phyloP scores from a whole-genome alignment of 2,888 invertebrate genomes.

The Mythimna albipuncta region DNA sequence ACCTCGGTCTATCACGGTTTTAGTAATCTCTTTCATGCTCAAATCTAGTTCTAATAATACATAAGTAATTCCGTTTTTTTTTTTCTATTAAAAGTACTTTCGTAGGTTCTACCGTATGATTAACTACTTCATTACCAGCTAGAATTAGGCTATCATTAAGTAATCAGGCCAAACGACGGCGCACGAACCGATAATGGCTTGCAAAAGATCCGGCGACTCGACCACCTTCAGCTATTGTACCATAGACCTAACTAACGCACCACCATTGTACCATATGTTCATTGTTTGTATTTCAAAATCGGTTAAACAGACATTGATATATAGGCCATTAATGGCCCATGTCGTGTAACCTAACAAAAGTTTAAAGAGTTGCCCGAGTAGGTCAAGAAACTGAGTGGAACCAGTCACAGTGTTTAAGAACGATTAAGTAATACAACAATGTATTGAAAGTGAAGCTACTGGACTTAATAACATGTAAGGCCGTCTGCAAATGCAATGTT shows the following conservation, averaged over 20 bases:
- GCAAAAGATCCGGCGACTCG: conserved; percentile 83
- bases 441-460: conserved; percentile 63
- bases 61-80: conserved; percentile 1
- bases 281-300: conserved; percentile 67
- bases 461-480: conserved; percentile 62
- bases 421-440: conserved; percentile 63
- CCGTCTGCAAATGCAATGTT: conserved; percentile 72
- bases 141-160: conserved; percentile 62
- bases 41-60: conserved; percentile 6
- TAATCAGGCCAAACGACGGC: conserved; percentile 71
- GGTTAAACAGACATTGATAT: conserved; percentile 31
- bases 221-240: conserved; percentile 73
- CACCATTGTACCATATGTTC: conserved; percentile 61
- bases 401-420: conserved; percentile 34
- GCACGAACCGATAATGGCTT: conserved; percentile 72
- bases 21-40: neutral
- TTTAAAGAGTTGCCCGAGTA: conserved; percentile 44
- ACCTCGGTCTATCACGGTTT: neutral
- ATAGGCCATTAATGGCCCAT: conserved; percentile 35
- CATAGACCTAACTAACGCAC: conserved; percentile 63
- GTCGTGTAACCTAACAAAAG: conserved; percentile 26
- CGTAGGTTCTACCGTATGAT: conserved; percentile 18
- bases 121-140: conserved; percentile 34
- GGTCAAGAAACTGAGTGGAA: conserved; percentile 51
- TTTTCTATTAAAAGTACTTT: neutral